Conservation (phyloP, 2,888 invertebrate species). For the Dynastes hyllus region DNA sequence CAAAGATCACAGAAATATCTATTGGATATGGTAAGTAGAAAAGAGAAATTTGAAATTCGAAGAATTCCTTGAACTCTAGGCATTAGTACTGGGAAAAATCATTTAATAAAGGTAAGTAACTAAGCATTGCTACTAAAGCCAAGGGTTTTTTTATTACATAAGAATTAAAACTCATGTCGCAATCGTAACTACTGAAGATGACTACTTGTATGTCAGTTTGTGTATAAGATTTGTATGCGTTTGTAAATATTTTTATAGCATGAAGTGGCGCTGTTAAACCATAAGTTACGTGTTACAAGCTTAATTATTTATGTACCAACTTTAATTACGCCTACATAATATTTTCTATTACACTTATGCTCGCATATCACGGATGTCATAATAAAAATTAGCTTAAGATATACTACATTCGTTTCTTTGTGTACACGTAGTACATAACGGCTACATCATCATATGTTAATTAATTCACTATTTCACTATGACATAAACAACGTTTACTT, state of each 20-base stretch:
- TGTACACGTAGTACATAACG: not conserved
- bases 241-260: conserved; percentile 31
- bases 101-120: too few relatives aligned
- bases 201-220: not conserved
- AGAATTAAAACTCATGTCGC: conserved; percentile 18
- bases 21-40: not conserved
- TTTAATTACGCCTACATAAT: conserved; percentile 30
- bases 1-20: too few relatives aligned
- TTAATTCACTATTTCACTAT: conserved; percentile 43
- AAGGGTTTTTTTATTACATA: not conserved
- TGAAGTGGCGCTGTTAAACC: conserved; percentile 28
- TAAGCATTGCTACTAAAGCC: not conserved
- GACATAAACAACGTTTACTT: conserved; percentile 26
- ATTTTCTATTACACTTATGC: not conserved
- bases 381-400: conserved; percentile 38
- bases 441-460: conserved; percentile 28
- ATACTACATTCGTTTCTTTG: conserved; percentile 3
- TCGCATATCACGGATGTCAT: conserved; percentile 28
- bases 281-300: conserved; percentile 20
- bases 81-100: too few relatives aligned
- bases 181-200: conserved; percentile 17
- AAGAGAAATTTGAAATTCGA: not conserved
- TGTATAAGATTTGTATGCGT: conserved; percentile 14
- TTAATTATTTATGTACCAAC: conserved; percentile 34
- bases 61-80: too few relatives aligned